phyloP scores from a whole-genome alignment of 2,113 vertebrate genomes.

The Cyanoramphus novaezelandiae region DNA sequence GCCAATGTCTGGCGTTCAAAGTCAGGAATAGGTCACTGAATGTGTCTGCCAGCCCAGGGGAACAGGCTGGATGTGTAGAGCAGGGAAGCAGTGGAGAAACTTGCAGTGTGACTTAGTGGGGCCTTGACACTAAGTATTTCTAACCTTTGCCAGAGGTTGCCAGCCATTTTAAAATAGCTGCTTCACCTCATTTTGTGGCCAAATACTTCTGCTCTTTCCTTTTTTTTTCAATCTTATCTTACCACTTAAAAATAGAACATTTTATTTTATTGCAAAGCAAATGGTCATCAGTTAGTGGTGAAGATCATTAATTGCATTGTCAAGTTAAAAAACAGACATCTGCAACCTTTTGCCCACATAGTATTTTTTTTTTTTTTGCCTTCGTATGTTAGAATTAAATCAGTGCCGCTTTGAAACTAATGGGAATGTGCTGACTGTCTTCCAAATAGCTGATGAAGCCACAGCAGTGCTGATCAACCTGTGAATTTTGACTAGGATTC shows the following conservation, averaged over 20 bases:
- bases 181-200: background rate
- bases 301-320: background rate
- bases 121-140: background rate
- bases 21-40: background rate
- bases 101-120: background rate
- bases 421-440: background rate
- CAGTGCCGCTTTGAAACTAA: background rate
- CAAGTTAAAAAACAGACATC: background rate
- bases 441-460: background rate
- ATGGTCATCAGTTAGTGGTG: background rate
- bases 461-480: fast-evolving
- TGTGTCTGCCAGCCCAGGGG: background rate
- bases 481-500: background rate
- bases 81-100: background rate
- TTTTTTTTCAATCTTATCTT: background rate
- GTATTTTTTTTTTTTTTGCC: background rate
- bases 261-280: background rate
- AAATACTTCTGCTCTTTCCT: background rate
- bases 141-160: background rate
- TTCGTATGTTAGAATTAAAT: background rate
- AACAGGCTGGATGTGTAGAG: background rate
- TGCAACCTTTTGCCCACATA: background rate
- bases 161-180: background rate
- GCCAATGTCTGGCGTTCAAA: background rate
- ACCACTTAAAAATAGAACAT: background rate